phyloP scores from a whole-genome alignment of 2,797 vertebrate species.

The Tragelaphus oryx region DNA sequence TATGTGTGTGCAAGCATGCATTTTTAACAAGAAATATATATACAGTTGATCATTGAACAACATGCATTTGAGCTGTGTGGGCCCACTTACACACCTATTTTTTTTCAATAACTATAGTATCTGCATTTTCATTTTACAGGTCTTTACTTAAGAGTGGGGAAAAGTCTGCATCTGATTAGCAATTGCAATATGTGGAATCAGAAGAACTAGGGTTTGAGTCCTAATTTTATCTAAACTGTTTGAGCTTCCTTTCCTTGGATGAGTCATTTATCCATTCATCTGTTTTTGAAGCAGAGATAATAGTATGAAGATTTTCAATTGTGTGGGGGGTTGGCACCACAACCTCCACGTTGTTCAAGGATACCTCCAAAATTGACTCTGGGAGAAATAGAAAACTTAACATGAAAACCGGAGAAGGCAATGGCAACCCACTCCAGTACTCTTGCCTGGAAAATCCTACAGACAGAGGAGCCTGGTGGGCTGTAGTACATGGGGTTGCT shows the following conservation, averaged over 20 bases:
- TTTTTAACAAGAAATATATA: background rate
- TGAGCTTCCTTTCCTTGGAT: background rate
- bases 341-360: background rate
- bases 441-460: too few species aligned
- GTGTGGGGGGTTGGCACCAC: background rate
- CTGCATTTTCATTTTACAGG: background rate
- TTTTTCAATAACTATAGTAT: background rate
- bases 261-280: background rate
- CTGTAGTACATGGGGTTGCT: too few species aligned
- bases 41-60: background rate
- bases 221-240: background rate
- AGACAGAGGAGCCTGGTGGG: too few species aligned
- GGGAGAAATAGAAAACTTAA: background rate
- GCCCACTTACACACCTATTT: background rate
- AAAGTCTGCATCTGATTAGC: background rate
- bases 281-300: background rate
- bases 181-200: background rate
- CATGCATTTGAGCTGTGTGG: background rate
- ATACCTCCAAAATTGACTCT: background rate
- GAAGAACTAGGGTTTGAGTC: background rate
- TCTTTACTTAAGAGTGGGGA: background rate
- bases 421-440: too few species aligned
- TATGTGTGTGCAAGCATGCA: too few species aligned
- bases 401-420: background rate
- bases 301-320: background rate